Conservation (phyloP, 2,797 vertebrate genomes). For the Mus spretus region DNA sequence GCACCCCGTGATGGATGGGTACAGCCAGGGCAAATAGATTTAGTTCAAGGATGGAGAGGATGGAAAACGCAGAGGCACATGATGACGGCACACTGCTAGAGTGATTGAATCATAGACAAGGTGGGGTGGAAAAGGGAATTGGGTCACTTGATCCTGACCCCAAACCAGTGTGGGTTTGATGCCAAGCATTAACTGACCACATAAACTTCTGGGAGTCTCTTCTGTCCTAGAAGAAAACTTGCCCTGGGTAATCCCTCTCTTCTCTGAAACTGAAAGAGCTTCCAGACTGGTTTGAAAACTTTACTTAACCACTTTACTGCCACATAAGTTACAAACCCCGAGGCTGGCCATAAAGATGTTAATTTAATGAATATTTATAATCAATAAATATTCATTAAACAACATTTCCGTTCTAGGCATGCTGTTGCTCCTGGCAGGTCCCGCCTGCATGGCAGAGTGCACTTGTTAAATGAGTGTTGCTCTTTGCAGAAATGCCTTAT, state of each 20-base stretch:
- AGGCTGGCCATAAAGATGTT: conserved; percentile 83
- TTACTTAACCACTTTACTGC: conserved; percentile 81
- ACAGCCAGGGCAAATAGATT: background rate
- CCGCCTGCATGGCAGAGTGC: conserved; percentile 87
- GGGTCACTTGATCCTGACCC: background rate
- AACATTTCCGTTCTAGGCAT: conserved; percentile 84
- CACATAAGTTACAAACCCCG: conserved; percentile 70
- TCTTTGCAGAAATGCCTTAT: conserved; percentile 86
- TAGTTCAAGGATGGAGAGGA: background rate
- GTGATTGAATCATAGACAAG: background rate
- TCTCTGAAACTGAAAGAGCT: conserved; percentile 68
- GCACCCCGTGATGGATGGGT: background rate
- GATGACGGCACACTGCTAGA: background rate
- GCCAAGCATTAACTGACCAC: background rate
- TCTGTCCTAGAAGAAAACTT: conserved; percentile 50
- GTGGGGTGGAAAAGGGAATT: background rate
- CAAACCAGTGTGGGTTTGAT: background rate
- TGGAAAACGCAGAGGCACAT: background rate
- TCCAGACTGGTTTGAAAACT: conserved; percentile 77
- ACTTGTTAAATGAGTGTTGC: conserved; percentile 88
- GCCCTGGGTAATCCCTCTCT: conserved; percentile 60
- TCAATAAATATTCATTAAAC: conserved; percentile 89
- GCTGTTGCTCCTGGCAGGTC: conserved; percentile 86
- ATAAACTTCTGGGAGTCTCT: conserved; percentile 48
- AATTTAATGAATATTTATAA: conserved; percentile 88